Conservation (phyloP, 2,797 vertebrate genomes). For the Squalus acanthias region DNA sequence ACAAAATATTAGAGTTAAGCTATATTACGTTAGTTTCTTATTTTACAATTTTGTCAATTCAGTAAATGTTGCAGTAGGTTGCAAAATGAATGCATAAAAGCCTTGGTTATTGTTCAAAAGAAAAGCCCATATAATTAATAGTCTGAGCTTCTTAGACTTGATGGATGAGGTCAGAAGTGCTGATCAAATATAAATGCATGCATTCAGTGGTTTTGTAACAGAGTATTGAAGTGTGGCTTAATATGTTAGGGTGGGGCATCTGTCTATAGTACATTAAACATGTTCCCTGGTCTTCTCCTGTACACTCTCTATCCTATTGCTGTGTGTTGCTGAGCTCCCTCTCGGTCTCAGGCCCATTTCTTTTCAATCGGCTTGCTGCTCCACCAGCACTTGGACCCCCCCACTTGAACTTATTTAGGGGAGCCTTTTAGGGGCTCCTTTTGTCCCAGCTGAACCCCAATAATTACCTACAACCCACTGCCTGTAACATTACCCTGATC, state of each 20-base stretch:
- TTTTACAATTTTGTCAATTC: neutral
- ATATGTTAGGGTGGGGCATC: neutral
- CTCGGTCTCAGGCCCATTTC: neutral
- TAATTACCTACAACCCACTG: neutral
- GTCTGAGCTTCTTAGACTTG: neutral
- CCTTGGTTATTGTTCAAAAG: neutral
- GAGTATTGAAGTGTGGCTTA: neutral
- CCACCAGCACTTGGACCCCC: neutral
- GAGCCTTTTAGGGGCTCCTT: neutral
- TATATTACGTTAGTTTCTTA: neutral
- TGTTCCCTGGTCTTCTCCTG: neutral
- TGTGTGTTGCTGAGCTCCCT: neutral
- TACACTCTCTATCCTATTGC: neutral
- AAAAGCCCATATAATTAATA: neutral
- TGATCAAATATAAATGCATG: neutral
- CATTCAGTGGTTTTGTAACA: neutral
- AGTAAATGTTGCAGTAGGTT: neutral
- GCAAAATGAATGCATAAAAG: neutral
- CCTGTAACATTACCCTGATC: neutral
- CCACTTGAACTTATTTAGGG: neutral
- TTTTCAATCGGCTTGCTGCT: neutral
- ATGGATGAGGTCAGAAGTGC: slow-evolving; percentile 3
- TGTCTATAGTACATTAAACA: neutral
- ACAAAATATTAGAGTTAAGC: neutral
- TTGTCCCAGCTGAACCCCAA: neutral